Percentiles rank a stretch among this genome's conserved stretches.
These are phyloP conservation scores for Sebastes taczanowskii DNA, from an alignment of 2,797 vertebrate species.

Conservation along the genomic window DNA sequence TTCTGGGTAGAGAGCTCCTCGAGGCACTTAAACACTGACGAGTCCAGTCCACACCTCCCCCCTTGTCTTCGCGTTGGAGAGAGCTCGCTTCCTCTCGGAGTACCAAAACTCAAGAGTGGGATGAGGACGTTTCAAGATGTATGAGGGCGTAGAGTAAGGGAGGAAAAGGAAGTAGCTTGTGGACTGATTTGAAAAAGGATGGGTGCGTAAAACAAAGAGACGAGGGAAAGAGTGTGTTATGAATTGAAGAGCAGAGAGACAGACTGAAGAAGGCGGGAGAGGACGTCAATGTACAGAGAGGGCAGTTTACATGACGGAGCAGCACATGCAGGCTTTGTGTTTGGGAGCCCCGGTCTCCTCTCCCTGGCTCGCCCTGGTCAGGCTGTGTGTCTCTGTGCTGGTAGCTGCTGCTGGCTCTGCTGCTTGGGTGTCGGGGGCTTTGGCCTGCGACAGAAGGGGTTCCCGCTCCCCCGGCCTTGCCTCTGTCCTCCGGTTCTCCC, in stretches of 20 bases:
- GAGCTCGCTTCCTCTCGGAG: conserved; percentile 11
- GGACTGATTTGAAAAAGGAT: conserved; percentile 1
- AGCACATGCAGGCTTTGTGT: conserved; percentile 79
- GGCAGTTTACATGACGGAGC: conserved; percentile 78
- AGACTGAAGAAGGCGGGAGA: not conserved
- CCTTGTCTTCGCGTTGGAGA: conserved; percentile 6
- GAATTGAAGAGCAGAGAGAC: not conserved
- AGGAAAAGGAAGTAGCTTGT: conserved; percentile 9
- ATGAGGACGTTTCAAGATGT: conserved; percentile 16
- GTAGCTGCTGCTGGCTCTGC: conserved; percentile 15
- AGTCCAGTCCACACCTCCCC: not conserved
- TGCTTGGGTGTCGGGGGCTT: conserved; percentile 7
- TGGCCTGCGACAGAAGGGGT: conserved; percentile 67
- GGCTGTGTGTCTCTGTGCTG: conserved; percentile 32
- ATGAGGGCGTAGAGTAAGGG: not conserved
- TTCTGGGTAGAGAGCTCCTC: conserved; percentile 4
- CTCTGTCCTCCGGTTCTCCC: conserved; percentile 36
- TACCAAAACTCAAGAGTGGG: conserved; percentile 1
- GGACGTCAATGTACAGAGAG: not conserved
- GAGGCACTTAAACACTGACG: conserved; percentile 46
- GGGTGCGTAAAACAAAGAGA: conserved; percentile 1
- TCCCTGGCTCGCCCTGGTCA: conserved; percentile 17
- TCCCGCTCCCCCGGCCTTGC: conserved; percentile 58
- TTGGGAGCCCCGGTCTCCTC: conserved; percentile 51
- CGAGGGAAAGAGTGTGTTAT: not conserved